These are phyloP conservation scores for Orthosia gracilis DNA, from an alignment of 2,888 invertebrate genomes.

Conservation along the genomic window DNA sequence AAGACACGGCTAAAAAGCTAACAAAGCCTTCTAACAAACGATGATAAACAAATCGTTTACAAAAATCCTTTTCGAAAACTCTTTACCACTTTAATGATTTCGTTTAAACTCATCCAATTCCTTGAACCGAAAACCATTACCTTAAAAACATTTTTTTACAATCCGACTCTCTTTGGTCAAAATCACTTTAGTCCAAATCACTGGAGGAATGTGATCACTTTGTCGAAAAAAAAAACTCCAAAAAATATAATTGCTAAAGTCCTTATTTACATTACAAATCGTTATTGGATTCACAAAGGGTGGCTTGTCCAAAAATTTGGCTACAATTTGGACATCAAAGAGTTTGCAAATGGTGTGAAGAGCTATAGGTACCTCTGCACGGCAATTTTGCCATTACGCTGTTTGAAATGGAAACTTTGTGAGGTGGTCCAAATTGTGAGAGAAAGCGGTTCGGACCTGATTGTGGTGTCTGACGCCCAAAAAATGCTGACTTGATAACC, in stretches of 20 bases:
- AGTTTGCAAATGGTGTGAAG: slow-evolving; percentile 58
- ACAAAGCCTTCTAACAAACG: background rate
- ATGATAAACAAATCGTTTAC: slow-evolving; percentile 5
- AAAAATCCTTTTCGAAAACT: slow-evolving; percentile 28
- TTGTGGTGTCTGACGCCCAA: background rate
- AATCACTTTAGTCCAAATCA: slow-evolving; percentile 31
- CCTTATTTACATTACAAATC: slow-evolving; percentile 61
- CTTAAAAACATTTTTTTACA: slow-evolving; percentile 28
- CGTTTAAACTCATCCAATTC: slow-evolving; percentile 16
- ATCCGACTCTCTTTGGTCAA: slow-evolving; percentile 11
- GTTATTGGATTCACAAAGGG: slow-evolving; percentile 49
- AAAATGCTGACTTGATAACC: too few relatives aligned
- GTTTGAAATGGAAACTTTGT: slow-evolving; percentile 67
- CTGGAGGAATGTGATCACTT: slow-evolving; percentile 31
- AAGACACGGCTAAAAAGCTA: background rate
- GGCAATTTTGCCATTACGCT: slow-evolving; percentile 70
- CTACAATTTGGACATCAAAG: slow-evolving; percentile 64
- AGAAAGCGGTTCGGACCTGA: slow-evolving; percentile 5
- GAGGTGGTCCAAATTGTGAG: slow-evolving; percentile 49
- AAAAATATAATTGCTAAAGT: slow-evolving; percentile 53
- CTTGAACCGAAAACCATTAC: slow-evolving; percentile 26
- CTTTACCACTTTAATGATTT: slow-evolving; percentile 27
- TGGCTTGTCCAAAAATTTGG: slow-evolving; percentile 54
- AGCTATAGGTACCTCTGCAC: slow-evolving; percentile 55
- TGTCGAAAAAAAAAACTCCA: slow-evolving; percentile 42